A percentile compares a stretch with the other conserved stretches of the same genome.
Evolutionary conservation across 2,113 vertebrate genomes (phyloP).

Genomic region (Pluvianellus socialis): DNA sequence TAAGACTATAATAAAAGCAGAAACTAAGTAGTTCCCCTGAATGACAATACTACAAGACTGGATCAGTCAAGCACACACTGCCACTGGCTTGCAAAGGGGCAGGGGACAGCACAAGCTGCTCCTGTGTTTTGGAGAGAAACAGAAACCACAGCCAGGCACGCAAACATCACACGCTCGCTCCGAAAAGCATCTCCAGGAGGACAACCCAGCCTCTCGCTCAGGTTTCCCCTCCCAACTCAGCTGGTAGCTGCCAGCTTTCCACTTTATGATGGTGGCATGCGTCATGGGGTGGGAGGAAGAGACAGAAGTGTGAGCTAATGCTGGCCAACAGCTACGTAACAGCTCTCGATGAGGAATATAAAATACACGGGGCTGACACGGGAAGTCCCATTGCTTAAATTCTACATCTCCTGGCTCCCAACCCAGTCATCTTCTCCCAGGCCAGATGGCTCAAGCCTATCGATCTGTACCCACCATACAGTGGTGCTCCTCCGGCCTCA

Average conservation of each 20-base stretch:
- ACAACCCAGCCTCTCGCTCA: not conserved
- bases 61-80: not conserved
- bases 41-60: not conserved
- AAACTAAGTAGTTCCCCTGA: not conserved
- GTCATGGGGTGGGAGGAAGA: not conserved
- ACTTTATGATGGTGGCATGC: rapidly evolving
- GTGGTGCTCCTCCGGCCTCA: not conserved
- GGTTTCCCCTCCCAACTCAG: not conserved
- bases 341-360: not conserved
- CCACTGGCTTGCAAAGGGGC: not conserved
- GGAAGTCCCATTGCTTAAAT: not conserved
- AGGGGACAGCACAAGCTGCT: not conserved
- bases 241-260: not conserved
- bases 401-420: not conserved
- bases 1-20: not conserved
- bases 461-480: not conserved
- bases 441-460: not conserved
- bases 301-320: rapidly evolving
- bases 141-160: not conserved
- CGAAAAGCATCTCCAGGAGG: not conserved
- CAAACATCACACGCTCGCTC: not conserved
- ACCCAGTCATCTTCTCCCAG: not conserved
- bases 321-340: not conserved
- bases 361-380: not conserved
- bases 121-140: not conserved